A percentile compares a stretch with the other conserved stretches of the same genome.
Conservation (phyloP, 2,797 vertebrate species). For the Rhinichthys osculus region DNA sequence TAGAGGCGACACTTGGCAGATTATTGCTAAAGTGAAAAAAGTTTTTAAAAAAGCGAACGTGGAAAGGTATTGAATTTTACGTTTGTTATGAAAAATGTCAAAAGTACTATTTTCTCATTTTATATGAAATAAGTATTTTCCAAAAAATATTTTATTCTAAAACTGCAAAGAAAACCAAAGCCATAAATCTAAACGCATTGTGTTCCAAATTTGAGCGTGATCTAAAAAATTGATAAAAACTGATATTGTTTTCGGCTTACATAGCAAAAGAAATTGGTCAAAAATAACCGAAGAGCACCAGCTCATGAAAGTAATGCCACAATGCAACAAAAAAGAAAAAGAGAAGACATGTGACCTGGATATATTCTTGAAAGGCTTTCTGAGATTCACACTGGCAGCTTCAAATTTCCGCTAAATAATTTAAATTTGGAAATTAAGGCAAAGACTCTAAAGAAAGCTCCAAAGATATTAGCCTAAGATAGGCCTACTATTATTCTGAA, state of each 20-base stretch:
- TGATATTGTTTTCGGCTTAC: not conserved
- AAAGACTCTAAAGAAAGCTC: not conserved
- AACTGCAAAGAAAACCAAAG: not conserved
- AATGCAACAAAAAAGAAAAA: not conserved
- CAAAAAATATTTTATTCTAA: not conserved
- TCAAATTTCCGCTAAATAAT: not conserved
- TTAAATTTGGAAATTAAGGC: not conserved
- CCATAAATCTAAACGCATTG: not conserved
- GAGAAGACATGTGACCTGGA: not conserved
- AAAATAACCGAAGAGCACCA: too few species aligned
- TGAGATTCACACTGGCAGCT: too few species aligned
- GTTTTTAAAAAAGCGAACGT: not conserved
- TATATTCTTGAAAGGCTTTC: not conserved
- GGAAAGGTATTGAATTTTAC: not conserved
- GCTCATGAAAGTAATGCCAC: not conserved
- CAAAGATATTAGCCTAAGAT: too few species aligned
- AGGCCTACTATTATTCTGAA: not conserved
- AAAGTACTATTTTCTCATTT: not conserved
- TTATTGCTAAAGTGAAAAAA: not conserved
- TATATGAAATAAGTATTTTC: not conserved
- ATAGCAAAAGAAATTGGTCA: too few species aligned
- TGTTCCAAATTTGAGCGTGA: not conserved
- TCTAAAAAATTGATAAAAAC: not conserved
- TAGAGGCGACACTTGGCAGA: not conserved
- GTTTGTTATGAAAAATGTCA: too few species aligned